Base-by-base conservation (phyloP, 2,888 invertebrate genomes). In the Ellobium chinense region DNA sequence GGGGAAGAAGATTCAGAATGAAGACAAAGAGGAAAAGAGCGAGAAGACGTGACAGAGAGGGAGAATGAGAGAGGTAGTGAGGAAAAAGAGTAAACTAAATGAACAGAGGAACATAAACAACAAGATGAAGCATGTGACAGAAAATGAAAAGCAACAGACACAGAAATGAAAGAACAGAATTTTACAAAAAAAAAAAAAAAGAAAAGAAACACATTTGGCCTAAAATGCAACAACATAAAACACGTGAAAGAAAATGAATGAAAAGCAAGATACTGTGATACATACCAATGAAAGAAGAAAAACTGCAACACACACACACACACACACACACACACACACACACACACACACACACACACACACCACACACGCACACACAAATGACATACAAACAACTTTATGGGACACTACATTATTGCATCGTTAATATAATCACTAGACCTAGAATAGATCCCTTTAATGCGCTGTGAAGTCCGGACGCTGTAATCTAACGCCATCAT, bases 261-360 rank as follows among this genome's bases (percentile, higher is more conserved):
- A 73, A 37, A 73, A 36, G 60, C 58, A 56, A 60, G 37, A n/a
- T 31, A 60, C n/a, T 34, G 4, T 5, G 65, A 65, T 18, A 27
- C 14, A 65, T 3, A 65, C 14, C 18, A 34, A 65, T 4, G 21
- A 21, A 65, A 21, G 29, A 34, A 27, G 27, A 27, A 9, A 68
- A 24, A 75, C 29, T 46, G 18, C 46, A 46, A 18, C 18, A 12
- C 46, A 12, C 46, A 46, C 46, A 46, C 46, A 46, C 46, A 56
- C 31, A 72, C 31, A 72, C 56, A 58, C 56, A 72, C 46, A 46
- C 46, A 46, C 46, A 46, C 46, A 18, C 46, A 46, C 46, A 46
- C 18, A 46, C 46, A 46, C 56, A 58, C 56, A 72, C 31, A 12
- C 31, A 46, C 7, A 46, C 18, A 18, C 7, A 46, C 7, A 12